Evolutionary conservation across 2,888 invertebrate genomes (phyloP), one percentile per base, ranked within the genome.

Genomic region (Heteropelma amictum): DNA sequence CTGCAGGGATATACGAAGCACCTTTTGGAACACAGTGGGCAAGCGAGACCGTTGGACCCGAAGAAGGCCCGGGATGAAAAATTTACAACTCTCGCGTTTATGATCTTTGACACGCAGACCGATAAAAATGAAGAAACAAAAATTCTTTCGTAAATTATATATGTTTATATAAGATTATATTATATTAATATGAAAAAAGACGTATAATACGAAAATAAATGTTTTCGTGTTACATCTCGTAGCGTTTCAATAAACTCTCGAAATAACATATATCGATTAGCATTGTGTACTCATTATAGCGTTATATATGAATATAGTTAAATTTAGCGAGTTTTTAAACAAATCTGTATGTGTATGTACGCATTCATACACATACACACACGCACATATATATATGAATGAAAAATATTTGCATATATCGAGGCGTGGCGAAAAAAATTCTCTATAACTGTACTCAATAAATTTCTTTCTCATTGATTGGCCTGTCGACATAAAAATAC

Each of bases 401-500:
- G 42, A 8, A 17, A 33, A 61, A 10, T 28, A 70, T 70, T 65
- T 60, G 70, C 70, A 70, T 65, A 69, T 53, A 65, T 60, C 60
- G 51, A 63, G 70, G 71, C 61, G 70, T 71, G 71, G 65, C 61
- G 60, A 17, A 67, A 54, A n/a, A 67, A 33, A 56, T 61, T 75
- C 71, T 61, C 40, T 61, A 67, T 30, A 54, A 67, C 65, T 61
- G 71, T 75, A 61, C 61, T 60, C 49, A 54, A 75, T 71, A 75
- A 67, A 75, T 75, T 47, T 71, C 53, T 40, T 60, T 33, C 65
- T 67, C 71, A 75, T 75, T 75, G 65, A 75, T 71, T 75, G 75
- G 75, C 71, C 75, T 61, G 75, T 67, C 75, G 75, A 33, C 71
- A 71, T 75, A 71, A 75, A 75, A 75, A 75, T 75, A 71, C 70